Conservation (phyloP, 1,140 invertebrate species). For the Meloidogyne floridensis region DNA sequence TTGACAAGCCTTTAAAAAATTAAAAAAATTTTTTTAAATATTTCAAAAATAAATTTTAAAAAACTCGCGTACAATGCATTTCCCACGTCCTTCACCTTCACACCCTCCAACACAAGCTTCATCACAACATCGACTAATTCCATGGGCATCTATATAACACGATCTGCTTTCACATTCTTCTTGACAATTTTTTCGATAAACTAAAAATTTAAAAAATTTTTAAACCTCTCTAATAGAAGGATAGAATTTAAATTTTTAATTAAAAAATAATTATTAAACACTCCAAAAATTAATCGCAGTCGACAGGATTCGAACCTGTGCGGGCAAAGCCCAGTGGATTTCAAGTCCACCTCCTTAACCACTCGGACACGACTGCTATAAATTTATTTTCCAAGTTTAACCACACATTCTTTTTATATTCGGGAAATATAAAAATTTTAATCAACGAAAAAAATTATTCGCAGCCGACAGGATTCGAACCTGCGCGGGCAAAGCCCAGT, state of each 20-base stretch:
- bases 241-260: neutral
- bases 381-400: neutral
- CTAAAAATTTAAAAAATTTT: conserved; percentile 19
- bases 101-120: conserved; percentile 50
- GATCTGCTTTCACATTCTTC: conserved; percentile 36
- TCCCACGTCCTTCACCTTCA: conserved; percentile 47
- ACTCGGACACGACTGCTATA: conserved; percentile 29
- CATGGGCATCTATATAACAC: conserved; percentile 32
- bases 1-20: conserved; percentile 43
- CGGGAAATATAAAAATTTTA: neutral
- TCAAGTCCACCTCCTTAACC: conserved; percentile 33
- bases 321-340: conserved; percentile 30
- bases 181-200: conserved; percentile 36
- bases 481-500: conserved; percentile 32
- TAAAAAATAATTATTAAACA: conserved; percentile 24
- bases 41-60: conserved; percentile 22
- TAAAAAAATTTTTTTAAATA: conserved; percentile 5
- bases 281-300: conserved; percentile 26
- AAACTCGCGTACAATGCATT: conserved; percentile 40
- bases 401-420: neutral
- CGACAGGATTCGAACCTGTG: conserved; percentile 33
- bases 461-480: conserved; percentile 36
- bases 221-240: no score
- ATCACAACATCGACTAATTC: conserved; percentile 42
- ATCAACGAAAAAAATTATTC: conserved; percentile 14